These are phyloP conservation scores for Cettia cetti DNA, from an alignment of 2,113 vertebrate species.

Conservation along the genomic window DNA sequence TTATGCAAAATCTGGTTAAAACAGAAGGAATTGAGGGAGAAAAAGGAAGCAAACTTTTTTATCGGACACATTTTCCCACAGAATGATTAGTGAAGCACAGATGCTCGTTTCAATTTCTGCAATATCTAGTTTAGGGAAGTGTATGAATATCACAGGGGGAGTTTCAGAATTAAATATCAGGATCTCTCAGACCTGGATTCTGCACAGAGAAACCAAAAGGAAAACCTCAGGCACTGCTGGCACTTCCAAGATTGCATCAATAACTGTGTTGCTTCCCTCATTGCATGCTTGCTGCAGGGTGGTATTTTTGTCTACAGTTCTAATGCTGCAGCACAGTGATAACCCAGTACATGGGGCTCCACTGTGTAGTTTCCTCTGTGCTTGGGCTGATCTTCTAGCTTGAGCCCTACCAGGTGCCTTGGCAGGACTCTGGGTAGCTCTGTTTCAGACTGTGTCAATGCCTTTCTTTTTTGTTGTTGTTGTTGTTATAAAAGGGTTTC, in stretches of 20 bases:
- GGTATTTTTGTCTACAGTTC: not conserved
- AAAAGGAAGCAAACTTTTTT: not conserved
- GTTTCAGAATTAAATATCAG: not conserved
- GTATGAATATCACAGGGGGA: accelerated
- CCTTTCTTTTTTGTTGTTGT: too few relatives aligned
- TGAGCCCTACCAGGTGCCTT: not conserved
- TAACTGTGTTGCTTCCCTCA: not conserved
- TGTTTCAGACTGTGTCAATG: not conserved
- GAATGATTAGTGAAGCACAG: not conserved
- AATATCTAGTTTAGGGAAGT: not conserved
- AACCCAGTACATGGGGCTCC: not conserved
- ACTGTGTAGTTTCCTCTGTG: not conserved
- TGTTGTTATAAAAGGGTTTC: not conserved
- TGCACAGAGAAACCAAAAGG: not conserved
- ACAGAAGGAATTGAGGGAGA: not conserved
- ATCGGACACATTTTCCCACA: not conserved
- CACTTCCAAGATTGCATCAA: not conserved
- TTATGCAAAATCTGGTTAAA: not conserved
- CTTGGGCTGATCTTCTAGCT: not conserved
- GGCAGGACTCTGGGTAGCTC: not conserved
- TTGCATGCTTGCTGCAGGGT: not conserved
- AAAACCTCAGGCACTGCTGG: not conserved
- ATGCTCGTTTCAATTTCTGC: accelerated
- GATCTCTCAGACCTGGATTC: not conserved
- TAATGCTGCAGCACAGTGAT: not conserved